These are phyloP conservation scores for Sturnira hondurensis DNA, from an alignment of 2,113 vertebrate species.

Conservation along the genomic window DNA sequence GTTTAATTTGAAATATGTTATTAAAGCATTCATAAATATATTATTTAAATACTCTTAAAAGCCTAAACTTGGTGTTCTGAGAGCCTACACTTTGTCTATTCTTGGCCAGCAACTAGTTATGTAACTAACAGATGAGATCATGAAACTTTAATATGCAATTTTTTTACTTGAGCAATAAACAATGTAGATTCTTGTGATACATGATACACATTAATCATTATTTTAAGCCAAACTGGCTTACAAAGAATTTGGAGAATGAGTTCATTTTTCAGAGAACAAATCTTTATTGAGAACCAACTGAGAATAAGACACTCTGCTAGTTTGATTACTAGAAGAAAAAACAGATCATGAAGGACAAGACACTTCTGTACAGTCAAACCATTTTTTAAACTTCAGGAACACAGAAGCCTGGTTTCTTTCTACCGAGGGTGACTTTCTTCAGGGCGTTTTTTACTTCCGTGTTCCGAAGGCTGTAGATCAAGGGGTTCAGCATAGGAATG, in stretches of 20 bases:
- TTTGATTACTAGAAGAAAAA: not conserved
- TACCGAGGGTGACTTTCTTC: not conserved
- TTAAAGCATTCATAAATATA: not conserved
- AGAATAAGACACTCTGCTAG: not conserved
- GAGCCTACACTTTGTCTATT: not conserved
- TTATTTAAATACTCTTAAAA: not conserved
- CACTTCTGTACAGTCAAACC: not conserved
- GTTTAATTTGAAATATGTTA: not conserved
- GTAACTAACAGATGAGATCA: not conserved
- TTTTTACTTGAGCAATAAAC: not conserved
- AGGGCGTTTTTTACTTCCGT: slow-evolving; percentile 67
- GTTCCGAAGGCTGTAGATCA: slow-evolving; percentile 70
- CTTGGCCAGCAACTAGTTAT: not conserved
- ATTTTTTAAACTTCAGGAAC: not conserved
- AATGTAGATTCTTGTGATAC: not conserved
- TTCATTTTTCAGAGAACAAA: not conserved
- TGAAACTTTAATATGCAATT: not conserved
- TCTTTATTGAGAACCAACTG: not conserved
- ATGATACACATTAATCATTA: not conserved
- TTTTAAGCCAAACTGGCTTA: not conserved
- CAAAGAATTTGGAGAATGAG: not conserved
- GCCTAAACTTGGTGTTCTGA: not conserved
- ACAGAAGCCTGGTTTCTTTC: not conserved
- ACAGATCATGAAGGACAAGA: not conserved
- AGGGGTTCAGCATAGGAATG: slow-evolving; percentile 70